These are phyloP conservation scores for Mermis nigrescens DNA, from an alignment of 2,888 invertebrate species.

Conservation along the genomic window DNA sequence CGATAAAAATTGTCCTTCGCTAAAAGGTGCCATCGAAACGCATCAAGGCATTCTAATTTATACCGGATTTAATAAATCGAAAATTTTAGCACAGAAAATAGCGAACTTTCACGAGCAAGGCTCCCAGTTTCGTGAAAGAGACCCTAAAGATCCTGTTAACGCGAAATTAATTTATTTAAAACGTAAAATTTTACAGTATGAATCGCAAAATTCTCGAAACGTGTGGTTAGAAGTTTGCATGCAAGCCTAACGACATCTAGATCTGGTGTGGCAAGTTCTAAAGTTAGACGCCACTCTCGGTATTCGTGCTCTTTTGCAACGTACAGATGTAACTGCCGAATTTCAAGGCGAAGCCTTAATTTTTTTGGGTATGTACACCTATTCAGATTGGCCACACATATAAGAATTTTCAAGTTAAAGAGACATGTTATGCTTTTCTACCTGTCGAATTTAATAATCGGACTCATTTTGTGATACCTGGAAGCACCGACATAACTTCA, in stretches of 20 bases:
- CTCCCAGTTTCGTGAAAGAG: too few species aligned
- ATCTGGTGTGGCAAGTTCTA: not conserved
- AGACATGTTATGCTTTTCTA: not conserved
- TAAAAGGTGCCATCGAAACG: not conserved
- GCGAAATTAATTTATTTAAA: not conserved
- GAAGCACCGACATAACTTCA: not conserved
- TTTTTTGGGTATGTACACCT: not conserved
- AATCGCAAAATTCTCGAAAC: not conserved
- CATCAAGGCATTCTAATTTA: not conserved
- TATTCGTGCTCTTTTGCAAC: not conserved
- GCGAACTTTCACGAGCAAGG: too few species aligned
- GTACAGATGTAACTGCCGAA: not conserved
- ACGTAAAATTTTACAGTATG: not conserved
- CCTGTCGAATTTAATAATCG: not conserved
- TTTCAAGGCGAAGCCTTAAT: not conserved
- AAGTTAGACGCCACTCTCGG: not conserved
- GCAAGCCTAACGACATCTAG: not conserved
- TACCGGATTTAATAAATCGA: too few species aligned
- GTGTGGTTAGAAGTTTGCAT: not conserved
- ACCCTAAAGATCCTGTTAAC: not conserved
- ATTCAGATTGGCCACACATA: not conserved
- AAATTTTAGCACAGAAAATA: too few species aligned
- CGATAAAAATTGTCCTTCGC: not conserved
- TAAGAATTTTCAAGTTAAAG: not conserved
- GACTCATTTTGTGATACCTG: not conserved